Evolutionary conservation across 2,797 vertebrate genomes (phyloP).

Genomic region (Pseudochromis fuscus): DNA sequence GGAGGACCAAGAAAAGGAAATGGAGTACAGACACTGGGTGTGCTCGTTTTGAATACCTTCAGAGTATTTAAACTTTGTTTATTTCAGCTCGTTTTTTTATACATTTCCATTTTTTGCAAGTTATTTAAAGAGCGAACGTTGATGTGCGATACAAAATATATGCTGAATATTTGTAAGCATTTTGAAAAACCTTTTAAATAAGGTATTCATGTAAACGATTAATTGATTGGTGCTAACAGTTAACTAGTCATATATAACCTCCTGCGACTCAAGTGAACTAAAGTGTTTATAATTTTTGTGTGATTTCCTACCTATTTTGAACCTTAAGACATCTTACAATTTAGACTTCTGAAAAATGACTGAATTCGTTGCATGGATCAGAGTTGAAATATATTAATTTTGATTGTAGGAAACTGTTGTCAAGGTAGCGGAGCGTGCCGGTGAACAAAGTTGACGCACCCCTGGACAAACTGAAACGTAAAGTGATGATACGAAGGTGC

Average conservation of each 20-base stretch:
- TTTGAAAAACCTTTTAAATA: background rate
- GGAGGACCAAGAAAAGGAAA: constrained; percentile 78
- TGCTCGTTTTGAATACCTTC: constrained; percentile 39
- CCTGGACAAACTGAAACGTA: constrained; percentile 2
- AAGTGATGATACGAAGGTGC: constrained; percentile 51
- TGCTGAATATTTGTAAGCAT: background rate
- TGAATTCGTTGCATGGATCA: background rate
- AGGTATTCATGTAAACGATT: background rate
- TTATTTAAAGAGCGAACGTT: background rate
- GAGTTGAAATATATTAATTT: background rate
- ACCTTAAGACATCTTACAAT: no score
- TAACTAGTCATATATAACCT: background rate
- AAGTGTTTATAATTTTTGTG: no score
- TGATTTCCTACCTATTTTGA: no score
- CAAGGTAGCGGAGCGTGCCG: constrained; percentile 4
- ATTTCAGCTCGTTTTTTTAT: rapidly evolving
- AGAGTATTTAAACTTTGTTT: background rate
- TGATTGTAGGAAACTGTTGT: background rate
- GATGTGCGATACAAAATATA: rapidly evolving
- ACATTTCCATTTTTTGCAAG: background rate
- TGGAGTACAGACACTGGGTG: constrained; percentile 72
- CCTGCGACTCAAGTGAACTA: background rate
- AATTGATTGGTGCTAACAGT: background rate
- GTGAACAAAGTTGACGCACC: constrained; percentile 36
- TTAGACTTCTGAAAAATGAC: no score